Evolutionary conservation across 2,113 vertebrate species (phyloP), one percentile per base, ranked within the genome.

Genomic region (Prionailurus bengalensis): DNA sequence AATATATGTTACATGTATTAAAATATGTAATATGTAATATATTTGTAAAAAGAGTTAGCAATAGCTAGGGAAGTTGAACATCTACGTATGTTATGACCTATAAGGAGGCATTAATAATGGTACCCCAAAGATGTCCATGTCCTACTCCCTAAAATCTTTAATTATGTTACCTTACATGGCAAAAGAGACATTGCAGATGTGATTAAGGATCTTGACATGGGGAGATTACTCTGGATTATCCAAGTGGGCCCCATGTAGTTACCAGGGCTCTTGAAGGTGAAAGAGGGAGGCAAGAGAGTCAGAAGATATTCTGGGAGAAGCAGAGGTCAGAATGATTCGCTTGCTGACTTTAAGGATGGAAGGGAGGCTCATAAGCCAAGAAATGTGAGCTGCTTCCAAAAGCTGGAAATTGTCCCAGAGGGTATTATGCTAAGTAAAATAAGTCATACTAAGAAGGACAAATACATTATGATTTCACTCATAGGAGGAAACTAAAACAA

Each of bases 31-130:
- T 45, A 45, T 45, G 45, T 45, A 45, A 45, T 45, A 45, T 95
- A 86, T 86, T 91, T 80, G 81, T 91, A 92, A 86, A 95, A 82
- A 73, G 21, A 71, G 73, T 63, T 92, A 55, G 39, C 39, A 86
- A 95, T 63, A 51, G 23, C 36, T 70, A 79, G 73, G n/a, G 51
- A 92, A 87, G 42, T 86, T 65, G 6, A 70, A 55, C 19, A 68
- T 51, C 25, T 87, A 65, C 39, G 87, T 95, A 63, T 71, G 63
- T 71, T 92, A 80, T 71, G 33, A 21, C 13, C 39, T 51, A 80
- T 73, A n/a, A 63, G 33, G 42, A 92, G 51, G 42, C 36, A 42
- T 58, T 58, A 65, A 84, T 76, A 68, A 84, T 68, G 21, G 19
- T n/a, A 58, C 6, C 16, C 31, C 87, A 74, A 66, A 92, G 25